Conservation (phyloP, 2,113 vertebrate species). For the Piprites chloris region DNA sequence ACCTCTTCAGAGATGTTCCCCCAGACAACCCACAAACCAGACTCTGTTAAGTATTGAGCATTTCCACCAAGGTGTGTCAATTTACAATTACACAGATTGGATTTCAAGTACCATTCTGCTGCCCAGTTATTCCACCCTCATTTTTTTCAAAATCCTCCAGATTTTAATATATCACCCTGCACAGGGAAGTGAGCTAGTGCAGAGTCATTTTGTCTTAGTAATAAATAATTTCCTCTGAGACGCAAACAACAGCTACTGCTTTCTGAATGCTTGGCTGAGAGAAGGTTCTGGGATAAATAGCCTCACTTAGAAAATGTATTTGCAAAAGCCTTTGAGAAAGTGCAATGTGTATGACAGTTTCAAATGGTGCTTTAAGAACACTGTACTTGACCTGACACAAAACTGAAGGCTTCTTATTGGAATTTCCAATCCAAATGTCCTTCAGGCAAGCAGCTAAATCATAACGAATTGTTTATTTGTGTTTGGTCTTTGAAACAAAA, state of each 20-base stretch:
- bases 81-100: background rate
- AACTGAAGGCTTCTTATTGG: background rate
- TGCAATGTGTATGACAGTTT: background rate
- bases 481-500: background rate
- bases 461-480: background rate
- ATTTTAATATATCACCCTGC: background rate
- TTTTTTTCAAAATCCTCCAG: background rate
- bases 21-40: background rate
- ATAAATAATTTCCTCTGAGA: conserved; percentile 50
- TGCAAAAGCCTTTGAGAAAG: conserved; percentile 33
- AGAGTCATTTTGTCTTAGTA: background rate
- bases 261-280: conserved; percentile 9
- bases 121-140: background rate
- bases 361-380: conserved; percentile 2
- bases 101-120: background rate
- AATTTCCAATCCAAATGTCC: background rate
- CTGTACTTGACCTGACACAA: background rate
- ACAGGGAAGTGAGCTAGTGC: background rate
- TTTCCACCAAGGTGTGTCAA: background rate
- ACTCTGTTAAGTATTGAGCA: background rate
- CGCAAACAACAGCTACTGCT: conserved; percentile 19
- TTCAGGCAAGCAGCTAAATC: background rate
- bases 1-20: background rate
- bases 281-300: conserved; percentile 26
- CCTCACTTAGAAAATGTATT: conserved; percentile 16